Evolutionary conservation across 2,113 vertebrate species (phyloP), one percentile per base, ranked within the genome.

Genomic region (Chauna torquata): DNA sequence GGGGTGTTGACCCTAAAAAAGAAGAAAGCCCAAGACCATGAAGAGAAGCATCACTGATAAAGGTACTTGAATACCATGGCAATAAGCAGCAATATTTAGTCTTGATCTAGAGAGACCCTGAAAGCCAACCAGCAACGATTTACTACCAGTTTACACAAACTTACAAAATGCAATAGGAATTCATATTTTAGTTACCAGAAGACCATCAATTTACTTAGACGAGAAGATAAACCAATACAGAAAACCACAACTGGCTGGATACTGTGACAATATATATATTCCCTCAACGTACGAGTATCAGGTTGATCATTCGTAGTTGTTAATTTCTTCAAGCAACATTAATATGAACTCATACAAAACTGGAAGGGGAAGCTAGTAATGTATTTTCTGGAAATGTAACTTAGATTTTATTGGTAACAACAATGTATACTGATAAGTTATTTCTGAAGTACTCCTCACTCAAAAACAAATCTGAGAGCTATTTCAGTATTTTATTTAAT

Each of bases 371-470:
- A 78, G 11, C 34, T 47, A 72, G 64, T 30, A 45, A 61, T 12
- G 34, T 79, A 54, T 58, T 66, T 83, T 83, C 62, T 7, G 6
- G 72, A 94, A 76, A 87, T 82, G 78, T 61, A 75, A 78, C 57
- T 64, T 79, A 45, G 16, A 50, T 25, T 22, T 71, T 90, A 78
- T 40, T 86, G 42, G 19, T 80, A 90, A 74, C 44, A 66, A 54
- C 70, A 90, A 66, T 30, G 27, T 88, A 70, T 74, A 86, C 42
- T 38, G 28, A 52, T 70, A 78, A 84, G 36, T 80, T 81, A 44
- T 86, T 93, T 93, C 84, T 69, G 82, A 86, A 75, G 81, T n/a
- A 50, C 42, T 95, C 57, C 7, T 64, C 83, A 81, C 64, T 86
- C 30, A 40, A 84, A 90, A 93, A 69, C 59, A 82, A 76, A 82